phyloP scores from a whole-genome alignment of 2,888 invertebrate genomes.

The Gortyna flavago region DNA sequence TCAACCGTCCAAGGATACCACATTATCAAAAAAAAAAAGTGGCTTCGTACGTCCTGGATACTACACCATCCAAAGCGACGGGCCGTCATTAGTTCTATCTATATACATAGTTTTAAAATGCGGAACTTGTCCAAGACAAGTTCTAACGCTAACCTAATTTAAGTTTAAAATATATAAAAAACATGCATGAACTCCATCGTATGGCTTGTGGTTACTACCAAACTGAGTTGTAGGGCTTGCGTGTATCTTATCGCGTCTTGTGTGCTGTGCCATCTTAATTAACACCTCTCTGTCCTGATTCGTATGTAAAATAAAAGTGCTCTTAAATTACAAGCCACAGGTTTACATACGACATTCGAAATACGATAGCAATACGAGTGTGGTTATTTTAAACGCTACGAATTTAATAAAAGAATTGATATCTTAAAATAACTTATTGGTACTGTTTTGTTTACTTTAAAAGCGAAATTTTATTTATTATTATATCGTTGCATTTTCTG shows the following conservation, averaged over 20 bases:
- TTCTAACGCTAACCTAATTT: too few species aligned
- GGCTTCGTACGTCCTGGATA: too few species aligned
- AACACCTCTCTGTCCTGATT: slow-evolving; percentile 27
- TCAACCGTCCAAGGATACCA: too few species aligned
- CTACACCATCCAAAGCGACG: too few species aligned
- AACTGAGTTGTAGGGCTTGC: background rate
- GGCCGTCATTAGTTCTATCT: too few species aligned
- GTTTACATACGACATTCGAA: slow-evolving; percentile 15
- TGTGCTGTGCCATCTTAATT: slow-evolving; percentile 38
- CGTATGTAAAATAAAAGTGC: slow-evolving; percentile 32
- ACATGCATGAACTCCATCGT: background rate
- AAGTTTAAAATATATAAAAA: background rate
- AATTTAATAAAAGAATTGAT: slow-evolving; percentile 12
- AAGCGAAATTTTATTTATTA: too few species aligned
- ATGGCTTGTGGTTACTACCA: background rate
- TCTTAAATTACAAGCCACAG: slow-evolving; percentile 36
- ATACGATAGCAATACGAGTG: slow-evolving; percentile 19
- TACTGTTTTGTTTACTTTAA: background rate
- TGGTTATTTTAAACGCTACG: slow-evolving; percentile 14
- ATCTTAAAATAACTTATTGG: background rate
- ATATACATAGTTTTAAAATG: too few species aligned
- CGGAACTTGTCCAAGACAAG: too few species aligned
- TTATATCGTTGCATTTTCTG: background rate
- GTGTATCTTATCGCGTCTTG: slow-evolving; percentile 38
- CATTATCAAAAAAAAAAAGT: too few species aligned